phyloP scores from a whole-genome alignment of 2,113 vertebrate species.

The Caloenas nicobarica region DNA sequence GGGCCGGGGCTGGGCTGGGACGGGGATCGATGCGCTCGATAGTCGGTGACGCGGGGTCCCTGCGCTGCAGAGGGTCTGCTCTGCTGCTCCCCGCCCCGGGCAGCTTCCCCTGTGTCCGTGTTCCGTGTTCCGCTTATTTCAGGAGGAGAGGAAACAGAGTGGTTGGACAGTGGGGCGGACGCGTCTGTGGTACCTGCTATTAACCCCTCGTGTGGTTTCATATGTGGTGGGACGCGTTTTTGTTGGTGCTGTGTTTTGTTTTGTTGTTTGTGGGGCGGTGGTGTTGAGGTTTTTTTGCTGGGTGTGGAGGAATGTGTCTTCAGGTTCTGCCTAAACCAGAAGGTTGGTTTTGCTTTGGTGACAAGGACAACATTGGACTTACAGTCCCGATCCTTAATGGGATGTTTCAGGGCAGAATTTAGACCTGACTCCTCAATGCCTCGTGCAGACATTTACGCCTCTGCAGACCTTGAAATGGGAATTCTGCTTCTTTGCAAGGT shows the following conservation, averaged over 20 bases:
- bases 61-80: neutral
- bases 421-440: neutral
- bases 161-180: neutral
- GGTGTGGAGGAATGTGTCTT: neutral
- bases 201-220: neutral
- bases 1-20: too few relatives aligned
- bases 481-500: neutral
- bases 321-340: neutral
- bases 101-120: neutral
- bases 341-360: neutral
- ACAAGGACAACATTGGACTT: neutral
- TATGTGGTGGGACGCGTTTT: accelerated
- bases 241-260: neutral
- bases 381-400: neutral
- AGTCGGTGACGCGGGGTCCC: neutral
- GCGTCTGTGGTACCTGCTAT: neutral
- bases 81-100: neutral
- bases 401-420: neutral
- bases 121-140: neutral
- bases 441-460: neutral
- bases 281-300: neutral
- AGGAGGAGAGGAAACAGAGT: accelerated
- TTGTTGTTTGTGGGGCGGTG: neutral
- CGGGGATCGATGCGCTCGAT: neutral
- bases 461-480: neutral